These are phyloP conservation scores for Piprites chloris DNA, from an alignment of 2,113 vertebrate genomes.

Conservation along the genomic window DNA sequence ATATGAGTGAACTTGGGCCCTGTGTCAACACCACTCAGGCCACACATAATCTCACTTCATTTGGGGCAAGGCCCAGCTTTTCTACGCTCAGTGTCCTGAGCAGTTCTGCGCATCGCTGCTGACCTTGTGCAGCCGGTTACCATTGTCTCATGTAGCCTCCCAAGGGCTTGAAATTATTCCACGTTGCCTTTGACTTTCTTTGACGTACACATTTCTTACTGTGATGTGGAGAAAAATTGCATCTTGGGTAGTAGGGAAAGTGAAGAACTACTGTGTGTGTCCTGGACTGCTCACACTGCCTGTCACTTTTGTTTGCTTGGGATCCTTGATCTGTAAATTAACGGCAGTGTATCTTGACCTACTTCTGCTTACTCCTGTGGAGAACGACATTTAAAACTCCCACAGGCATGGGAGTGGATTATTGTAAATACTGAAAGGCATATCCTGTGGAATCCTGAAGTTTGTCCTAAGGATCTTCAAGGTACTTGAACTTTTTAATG, in stretches of 20 bases:
- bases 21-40: not conserved
- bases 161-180: not conserved
- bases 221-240: not conserved
- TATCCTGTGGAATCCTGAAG: not conserved
- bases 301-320: not conserved
- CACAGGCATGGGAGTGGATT: not conserved
- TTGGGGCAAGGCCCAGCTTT: not conserved
- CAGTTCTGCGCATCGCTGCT: not conserved
- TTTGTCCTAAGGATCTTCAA: not conserved
- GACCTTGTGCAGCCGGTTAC: not conserved
- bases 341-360: not conserved
- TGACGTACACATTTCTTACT: not conserved
- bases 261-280: not conserved
- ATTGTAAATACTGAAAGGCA: not conserved
- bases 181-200: not conserved
- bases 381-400: not conserved
- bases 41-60: not conserved
- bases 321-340: not conserved
- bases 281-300: accelerated
- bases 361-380: not conserved
- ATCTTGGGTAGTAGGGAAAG: not conserved
- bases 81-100: not conserved
- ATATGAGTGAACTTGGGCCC: not conserved
- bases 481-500: not conserved
- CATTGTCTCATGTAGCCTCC: not conserved